phyloP scores from a whole-genome alignment of 1,140 invertebrate genomes.

The Zeugodacus cucurbitae region DNA sequence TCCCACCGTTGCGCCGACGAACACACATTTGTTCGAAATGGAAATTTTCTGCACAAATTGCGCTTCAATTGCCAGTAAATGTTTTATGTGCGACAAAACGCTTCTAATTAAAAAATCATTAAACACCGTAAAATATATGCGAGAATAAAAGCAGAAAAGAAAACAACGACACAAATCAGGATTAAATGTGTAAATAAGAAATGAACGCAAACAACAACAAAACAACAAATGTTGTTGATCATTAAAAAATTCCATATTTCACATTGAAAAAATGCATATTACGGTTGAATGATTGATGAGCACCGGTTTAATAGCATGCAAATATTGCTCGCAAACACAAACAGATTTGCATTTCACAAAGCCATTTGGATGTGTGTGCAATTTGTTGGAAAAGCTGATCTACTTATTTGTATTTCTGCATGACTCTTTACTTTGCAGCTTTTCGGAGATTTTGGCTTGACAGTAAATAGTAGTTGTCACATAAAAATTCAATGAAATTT shows the following conservation, averaged over 20 bases:
- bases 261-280: background rate
- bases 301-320: background rate
- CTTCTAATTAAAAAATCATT: slow-evolving; percentile 39
- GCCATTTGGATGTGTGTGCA: background rate
- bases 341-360: background rate
- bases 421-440: background rate
- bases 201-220: no score
- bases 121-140: background rate
- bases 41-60: background rate
- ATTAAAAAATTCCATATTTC: background rate
- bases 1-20: background rate
- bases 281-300: background rate
- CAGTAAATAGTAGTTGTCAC: no score
- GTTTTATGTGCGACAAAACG: slow-evolving; percentile 13
- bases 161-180: background rate
- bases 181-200: background rate
- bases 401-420: no score
- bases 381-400: background rate
- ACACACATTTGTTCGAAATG: background rate
- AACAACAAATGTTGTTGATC: background rate
- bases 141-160: no score
- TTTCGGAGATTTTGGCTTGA: background rate
- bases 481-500: no score
- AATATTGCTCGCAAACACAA: no score
- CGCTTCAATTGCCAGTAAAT: background rate